Base-by-base conservation (phyloP, 2,797 vertebrate species). In the Galagoides demidoff region DNA sequence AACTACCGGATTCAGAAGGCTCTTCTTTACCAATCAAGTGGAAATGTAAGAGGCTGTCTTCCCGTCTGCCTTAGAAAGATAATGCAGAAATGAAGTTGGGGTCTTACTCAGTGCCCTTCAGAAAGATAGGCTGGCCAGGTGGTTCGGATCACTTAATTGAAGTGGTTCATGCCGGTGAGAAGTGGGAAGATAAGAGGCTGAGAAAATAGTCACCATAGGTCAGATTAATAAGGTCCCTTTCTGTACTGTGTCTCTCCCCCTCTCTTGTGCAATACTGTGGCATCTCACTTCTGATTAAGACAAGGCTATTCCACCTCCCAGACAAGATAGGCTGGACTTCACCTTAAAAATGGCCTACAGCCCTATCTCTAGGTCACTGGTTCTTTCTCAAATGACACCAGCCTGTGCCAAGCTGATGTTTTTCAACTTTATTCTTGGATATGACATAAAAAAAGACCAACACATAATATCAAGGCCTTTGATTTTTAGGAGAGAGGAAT, bases 1-100 rank as follows among this genome's bases (percentile, higher is more conserved):
- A 82, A 37, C 66, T 10, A 34, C 7, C 0, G 9, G 11, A 66
- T 25, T 96, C 55, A 20, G 5, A 64, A 64, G 74, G 77, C 64
- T 97, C 83, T 68, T 90, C 55, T 55, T 88, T 81, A 0, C 37
- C 70, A 43, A 87, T 59, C 77, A 96, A 95, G 68, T 95, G 85
- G 93, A 94, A 96, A 85, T 8, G 61, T 16, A 37, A 85, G 39
- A 89, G 9, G 31, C 13, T 27, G 13, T 85, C 90, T 92, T 59
- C 49, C 77, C 25, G 27, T 77, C 88, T 55, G 84, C 25, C n/a
- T 89, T 25, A 9, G 3, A 66, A 81, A 96, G 19, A 52, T 7
- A 3, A 76, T 37, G 90, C 12, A 68, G 68, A 96, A 95, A 93
- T 57, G 83, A 90, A 97, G 92, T 52, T 78, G 92, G 61, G 34